These are phyloP conservation scores for Cotesia typhae DNA, from an alignment of 1,140 invertebrate species.

Conservation along the genomic window DNA sequence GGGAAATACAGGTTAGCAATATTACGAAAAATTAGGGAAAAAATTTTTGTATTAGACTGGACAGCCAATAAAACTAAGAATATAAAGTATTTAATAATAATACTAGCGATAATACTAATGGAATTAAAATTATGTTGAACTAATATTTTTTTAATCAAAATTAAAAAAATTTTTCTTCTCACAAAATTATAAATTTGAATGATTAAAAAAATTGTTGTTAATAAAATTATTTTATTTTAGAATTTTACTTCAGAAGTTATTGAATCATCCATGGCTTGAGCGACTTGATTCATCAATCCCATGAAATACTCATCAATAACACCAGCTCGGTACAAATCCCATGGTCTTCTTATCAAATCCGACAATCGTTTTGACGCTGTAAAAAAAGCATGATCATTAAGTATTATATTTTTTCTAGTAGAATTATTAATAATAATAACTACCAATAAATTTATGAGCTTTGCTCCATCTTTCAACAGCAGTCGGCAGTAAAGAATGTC, in stretches of 20 bases:
- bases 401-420: slow-evolving; percentile 14
- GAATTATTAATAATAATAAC: slow-evolving; percentile 40
- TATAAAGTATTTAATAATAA: too few species aligned
- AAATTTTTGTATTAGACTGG: too few species aligned
- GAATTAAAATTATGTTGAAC: too few species aligned
- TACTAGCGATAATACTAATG: too few species aligned
- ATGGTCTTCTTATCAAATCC: slow-evolving; percentile 86
- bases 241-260: slow-evolving; percentile 83
- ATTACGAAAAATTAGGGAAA: too few species aligned
- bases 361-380: slow-evolving; percentile 88
- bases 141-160: too few species aligned
- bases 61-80: too few species aligned
- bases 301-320: slow-evolving; percentile 91
- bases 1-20: too few species aligned
- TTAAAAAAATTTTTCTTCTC: too few species aligned
- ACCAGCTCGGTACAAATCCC: slow-evolving; percentile 89
- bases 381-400: slow-evolving; percentile 47
- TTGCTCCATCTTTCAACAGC: slow-evolving; percentile 92
- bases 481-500: slow-evolving; percentile 87
- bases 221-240: background rate
- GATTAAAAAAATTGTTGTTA: too few species aligned
- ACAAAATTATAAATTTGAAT: too few species aligned
- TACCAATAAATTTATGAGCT: slow-evolving; percentile 91
- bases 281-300: slow-evolving; percentile 93
- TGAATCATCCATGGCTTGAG: slow-evolving; percentile 93